phyloP scores from a whole-genome alignment of 2,113 vertebrate genomes.

The Chionomys nivalis region DNA sequence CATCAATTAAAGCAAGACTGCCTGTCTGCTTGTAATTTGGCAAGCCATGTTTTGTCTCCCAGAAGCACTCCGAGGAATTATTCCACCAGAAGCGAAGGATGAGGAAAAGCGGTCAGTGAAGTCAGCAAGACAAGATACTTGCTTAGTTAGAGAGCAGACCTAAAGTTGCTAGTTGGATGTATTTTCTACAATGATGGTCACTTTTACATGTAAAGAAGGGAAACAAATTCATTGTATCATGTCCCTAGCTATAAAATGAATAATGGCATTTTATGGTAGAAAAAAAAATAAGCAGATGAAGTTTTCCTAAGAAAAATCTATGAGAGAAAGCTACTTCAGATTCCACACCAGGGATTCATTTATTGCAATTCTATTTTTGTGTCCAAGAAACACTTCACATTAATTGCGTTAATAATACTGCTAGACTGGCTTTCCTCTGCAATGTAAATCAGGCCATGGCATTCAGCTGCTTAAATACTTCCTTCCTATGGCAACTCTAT shows the following conservation, averaged over 20 bases:
- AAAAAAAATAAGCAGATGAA: slow-evolving; percentile 36
- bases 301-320: slow-evolving; percentile 9
- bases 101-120: slow-evolving; percentile 58
- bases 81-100: slow-evolving; percentile 56
- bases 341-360: not conserved
- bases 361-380: slow-evolving; percentile 40
- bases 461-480: not conserved
- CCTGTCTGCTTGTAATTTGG: slow-evolving; percentile 71
- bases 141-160: slow-evolving; percentile 18
- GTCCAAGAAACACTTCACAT: not conserved
- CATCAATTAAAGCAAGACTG: slow-evolving; percentile 64
- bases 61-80: slow-evolving; percentile 69
- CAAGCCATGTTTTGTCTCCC: slow-evolving; percentile 65
- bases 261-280: slow-evolving; percentile 7
- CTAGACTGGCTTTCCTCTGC: slow-evolving; percentile 2
- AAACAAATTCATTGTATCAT: slow-evolving; percentile 25
- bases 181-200: not conserved
- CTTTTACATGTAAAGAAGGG: not conserved
- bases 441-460: not conserved
- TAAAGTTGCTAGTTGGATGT: slow-evolving; percentile 46
- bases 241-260: not conserved
- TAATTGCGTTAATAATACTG: slow-evolving; percentile 1
- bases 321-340: not conserved
- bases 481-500: not conserved
- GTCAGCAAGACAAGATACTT: slow-evolving; percentile 58